Evolutionary conservation across 1,140 invertebrate species (phyloP), one percentile per base, ranked within the genome.

Genomic region (Leptonema lineaticorne): DNA sequence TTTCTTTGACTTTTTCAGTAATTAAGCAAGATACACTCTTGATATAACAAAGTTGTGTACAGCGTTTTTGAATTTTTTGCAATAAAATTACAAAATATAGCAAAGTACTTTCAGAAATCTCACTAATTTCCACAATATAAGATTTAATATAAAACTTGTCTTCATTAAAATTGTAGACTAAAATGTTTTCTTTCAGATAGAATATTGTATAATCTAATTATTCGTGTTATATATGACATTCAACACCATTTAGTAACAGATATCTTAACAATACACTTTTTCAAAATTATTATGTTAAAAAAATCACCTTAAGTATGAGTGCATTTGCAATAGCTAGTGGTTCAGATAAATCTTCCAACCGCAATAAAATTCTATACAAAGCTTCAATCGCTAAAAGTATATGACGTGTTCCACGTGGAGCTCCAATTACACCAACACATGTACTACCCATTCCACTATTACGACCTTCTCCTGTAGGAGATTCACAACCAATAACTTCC

Each of bases 301-400:
- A 63, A 63, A n/a, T 74, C 75, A 83, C 81, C 76, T 85, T 86
- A 14, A 87, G 76, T 71, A 86, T 83, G 26, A 87, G 81, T 66
- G 83, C 82, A 60, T 87, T 88, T 56, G 83, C 83, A 71, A 89
- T 84, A 14, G 88, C 89, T 58, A 89, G 75, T 0, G 89, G 89
- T 76, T 91, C 91, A 28, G 87, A 87, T 7, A 90, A 75, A 75
- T 92, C 90, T 75, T 92, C 90, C 0, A 91, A 77, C 74, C 89
- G 85, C n/a, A 92, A 75, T 58, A 90, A 78, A 37, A 89, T 81
- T 5, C 87, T 81, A 73, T 89, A 92, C 24, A 92, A 75, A 29
- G 89, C 89, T 78, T 95, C 93, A 63, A 94, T 90, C 74, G 93
- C 91, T 46, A 94, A 79, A 16, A 94, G 77, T 20, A 92, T 81